phyloP scores from a whole-genome alignment of 2,113 vertebrate genomes.

The Prietella phreatophila region DNA sequence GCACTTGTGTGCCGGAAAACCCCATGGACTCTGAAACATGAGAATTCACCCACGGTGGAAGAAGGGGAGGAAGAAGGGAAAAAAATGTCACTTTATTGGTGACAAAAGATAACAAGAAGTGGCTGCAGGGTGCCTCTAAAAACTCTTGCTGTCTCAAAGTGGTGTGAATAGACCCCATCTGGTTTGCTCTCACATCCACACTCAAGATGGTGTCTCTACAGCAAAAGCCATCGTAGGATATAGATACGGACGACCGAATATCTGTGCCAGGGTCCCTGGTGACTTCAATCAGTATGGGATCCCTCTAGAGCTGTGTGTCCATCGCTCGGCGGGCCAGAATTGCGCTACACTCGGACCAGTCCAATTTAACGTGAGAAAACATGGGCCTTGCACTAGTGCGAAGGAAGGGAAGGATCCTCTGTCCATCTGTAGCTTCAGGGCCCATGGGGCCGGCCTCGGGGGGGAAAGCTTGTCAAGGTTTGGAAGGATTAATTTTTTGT shows the following conservation, averaged over 20 bases:
- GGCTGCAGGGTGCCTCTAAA: conserved; percentile 77
- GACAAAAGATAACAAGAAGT: conserved; percentile 83
- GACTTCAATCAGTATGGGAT: conserved; percentile 59
- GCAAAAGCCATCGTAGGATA: conserved; percentile 56
- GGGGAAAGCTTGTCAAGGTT: conserved; percentile 15
- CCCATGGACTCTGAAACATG: conserved; percentile 50
- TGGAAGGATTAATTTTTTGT: conserved; percentile 41
- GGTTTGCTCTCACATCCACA: conserved; percentile 73
- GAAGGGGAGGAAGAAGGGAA: conserved; percentile 22
- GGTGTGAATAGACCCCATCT: conserved; percentile 82
- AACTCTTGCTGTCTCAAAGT: conserved; percentile 72
- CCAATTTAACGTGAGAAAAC: conserved; percentile 66
- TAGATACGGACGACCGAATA: conserved; percentile 53
- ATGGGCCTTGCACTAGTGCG: conserved; percentile 40
- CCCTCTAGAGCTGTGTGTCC: conserved; percentile 55
- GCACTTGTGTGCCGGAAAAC: conserved; percentile 41
- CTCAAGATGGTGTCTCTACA: conserved; percentile 62
- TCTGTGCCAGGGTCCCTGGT: conserved; percentile 60
- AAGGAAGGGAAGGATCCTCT: conserved; percentile 36
- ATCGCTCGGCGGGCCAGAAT: conserved; percentile 49
- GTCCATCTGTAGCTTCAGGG: conserved; percentile 56
- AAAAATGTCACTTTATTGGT: conserved; percentile 77
- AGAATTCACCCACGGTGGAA: conserved; percentile 51
- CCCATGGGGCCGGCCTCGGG: conserved; percentile 43
- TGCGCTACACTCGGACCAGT: conserved; percentile 56